A percentile compares a stretch with the other conserved stretches of the same genome.
Conservation (phyloP, 2,113 vertebrate genomes). For the Todiramphus saurophagus region DNA sequence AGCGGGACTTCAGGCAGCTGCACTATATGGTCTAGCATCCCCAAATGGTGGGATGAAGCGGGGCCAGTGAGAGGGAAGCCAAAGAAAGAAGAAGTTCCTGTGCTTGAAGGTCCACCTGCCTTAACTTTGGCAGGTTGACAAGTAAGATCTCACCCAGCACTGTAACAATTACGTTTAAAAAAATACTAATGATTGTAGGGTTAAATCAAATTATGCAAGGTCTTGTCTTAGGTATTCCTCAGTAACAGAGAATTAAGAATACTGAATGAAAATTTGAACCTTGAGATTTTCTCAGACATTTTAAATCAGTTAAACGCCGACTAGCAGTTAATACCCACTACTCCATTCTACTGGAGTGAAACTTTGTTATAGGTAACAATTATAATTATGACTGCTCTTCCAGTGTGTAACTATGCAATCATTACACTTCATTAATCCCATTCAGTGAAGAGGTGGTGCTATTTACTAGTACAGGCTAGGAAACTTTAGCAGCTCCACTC, state of each 20-base stretch:
- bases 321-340: not conserved
- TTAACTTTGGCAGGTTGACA: not conserved
- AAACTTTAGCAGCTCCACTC: not conserved
- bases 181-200: not conserved
- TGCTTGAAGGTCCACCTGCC: not conserved
- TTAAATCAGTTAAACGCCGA: not conserved
- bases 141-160: not conserved
- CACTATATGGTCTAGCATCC: not conserved
- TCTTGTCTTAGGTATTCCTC: not conserved
- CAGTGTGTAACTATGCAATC: not conserved
- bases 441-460: not conserved
- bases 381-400: slow-evolving; percentile 9
- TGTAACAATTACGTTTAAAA: not conserved
- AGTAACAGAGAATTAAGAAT: not conserved
- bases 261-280: not conserved
- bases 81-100: not conserved
- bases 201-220: not conserved
- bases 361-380: not conserved
- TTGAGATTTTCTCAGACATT: not conserved
- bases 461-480: not conserved
- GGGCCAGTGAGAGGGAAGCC: not conserved
- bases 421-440: slow-evolving; percentile 34
- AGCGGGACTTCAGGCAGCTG: not conserved
- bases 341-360: not conserved
- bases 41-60: fast-evolving